phyloP scores from a whole-genome alignment of 2,797 vertebrate genomes.

The Salmo trutta region DNA sequence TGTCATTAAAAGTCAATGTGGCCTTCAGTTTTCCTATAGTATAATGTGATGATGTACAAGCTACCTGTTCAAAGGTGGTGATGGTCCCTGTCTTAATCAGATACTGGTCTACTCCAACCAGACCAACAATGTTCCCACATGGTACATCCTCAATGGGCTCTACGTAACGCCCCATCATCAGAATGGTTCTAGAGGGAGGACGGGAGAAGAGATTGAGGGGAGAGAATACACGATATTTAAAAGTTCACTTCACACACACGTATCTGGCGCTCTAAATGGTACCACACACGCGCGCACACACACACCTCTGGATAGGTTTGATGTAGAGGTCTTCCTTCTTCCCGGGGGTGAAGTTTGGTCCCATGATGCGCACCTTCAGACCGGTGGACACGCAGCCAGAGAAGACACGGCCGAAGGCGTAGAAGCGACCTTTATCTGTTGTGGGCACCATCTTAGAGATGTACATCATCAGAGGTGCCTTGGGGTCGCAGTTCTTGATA shows the following conservation, averaged over 20 bases:
- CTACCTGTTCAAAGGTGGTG: constrained; percentile 80
- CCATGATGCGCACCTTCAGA: constrained; percentile 87
- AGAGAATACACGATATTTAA: neutral
- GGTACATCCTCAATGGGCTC: constrained; percentile 88
- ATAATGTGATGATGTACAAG: neutral
- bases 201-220: neutral
- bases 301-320: constrained; percentile 87
- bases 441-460: constrained; percentile 90
- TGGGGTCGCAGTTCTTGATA: constrained; percentile 86
- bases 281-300: neutral
- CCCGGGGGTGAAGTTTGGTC: constrained; percentile 85
- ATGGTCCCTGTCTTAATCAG: constrained; percentile 87
- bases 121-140: constrained; percentile 86
- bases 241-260: neutral
- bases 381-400: constrained; percentile 84
- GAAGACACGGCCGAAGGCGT: constrained; percentile 85
- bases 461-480: constrained; percentile 88
- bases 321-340: constrained; percentile 88
- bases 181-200: constrained; percentile 75
- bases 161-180: constrained; percentile 89
- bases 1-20: neutral
- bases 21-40: neutral
- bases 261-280: constrained; percentile 64
- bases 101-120: constrained; percentile 87
- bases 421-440: constrained; percentile 86